Percentiles rank a stretch among this genome's conserved stretches.
Evolutionary conservation across 1,140 invertebrate species (phyloP).

Genomic region (Diuraphis noxia): DNA sequence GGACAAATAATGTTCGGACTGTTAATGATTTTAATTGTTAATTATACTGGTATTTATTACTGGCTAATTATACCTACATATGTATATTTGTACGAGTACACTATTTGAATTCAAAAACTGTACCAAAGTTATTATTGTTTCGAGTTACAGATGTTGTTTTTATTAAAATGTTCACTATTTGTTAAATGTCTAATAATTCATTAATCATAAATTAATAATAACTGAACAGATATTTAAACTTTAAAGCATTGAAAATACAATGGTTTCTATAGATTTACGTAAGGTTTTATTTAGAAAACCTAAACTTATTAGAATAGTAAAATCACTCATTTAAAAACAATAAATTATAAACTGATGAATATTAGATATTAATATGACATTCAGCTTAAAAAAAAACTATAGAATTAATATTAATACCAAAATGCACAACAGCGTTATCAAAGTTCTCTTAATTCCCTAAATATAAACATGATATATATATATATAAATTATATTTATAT

Average conservation of each 20-base stretch:
- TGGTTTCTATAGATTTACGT: not conserved
- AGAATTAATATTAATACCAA: not conserved
- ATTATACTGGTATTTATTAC: slow-evolving; percentile 19
- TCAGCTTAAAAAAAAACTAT: no score
- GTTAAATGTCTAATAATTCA: not conserved
- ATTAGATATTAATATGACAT: no score
- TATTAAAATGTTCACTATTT: not conserved
- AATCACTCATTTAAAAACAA: no score
- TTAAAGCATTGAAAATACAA: not conserved
- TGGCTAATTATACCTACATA: not conserved
- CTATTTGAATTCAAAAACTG: not conserved
- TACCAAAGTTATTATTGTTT: not conserved
- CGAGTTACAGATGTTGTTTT: not conserved
- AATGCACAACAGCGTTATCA: not conserved
- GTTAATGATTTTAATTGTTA: slow-evolving; percentile 51
- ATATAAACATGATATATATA: not conserved
- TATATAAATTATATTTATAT: not conserved
- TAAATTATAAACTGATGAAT: no score
- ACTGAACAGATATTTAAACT: not conserved
- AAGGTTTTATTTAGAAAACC: not conserved
- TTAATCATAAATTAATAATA: not conserved
- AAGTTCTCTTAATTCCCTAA: not conserved
- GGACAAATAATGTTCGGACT: slow-evolving; percentile 39
- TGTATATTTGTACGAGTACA: not conserved
- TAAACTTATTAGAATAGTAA: not conserved